Base-by-base conservation (phyloP, 2,797 vertebrate genomes). In the Channa striata region DNA sequence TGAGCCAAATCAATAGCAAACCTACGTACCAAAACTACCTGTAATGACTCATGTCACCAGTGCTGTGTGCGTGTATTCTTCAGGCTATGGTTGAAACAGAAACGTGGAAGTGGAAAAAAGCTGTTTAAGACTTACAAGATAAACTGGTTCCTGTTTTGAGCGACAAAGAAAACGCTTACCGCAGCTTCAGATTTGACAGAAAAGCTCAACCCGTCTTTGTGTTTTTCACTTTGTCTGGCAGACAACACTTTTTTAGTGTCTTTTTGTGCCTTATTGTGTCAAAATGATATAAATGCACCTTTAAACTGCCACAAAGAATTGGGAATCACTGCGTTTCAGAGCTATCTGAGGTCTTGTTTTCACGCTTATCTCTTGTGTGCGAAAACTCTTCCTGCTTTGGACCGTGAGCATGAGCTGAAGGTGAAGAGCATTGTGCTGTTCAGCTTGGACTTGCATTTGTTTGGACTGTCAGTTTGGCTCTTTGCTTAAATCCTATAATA, bases 41-140 rank as follows among this genome's bases (percentile, higher is more conserved):
- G 21, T 4, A 5, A 49, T 40, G 49, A 43, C 5, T 49, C 19
- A 50, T 8, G 16, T 40, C 25, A 19, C 0, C 17, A 59, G 11
- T 5, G 49, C 39, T 16, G 1, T 3, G 3, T 37, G 20, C 14
- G 11, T 21, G 39, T 37, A 59, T 57, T 73, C 72, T 70, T 74
- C 17, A 11, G 50, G 39, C 14, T 47, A 4, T 49, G 77, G 83
- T 60, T 81, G 86, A 88, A 86, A 86, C 81, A 82, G 81, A 84
- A 82, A 86, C 70, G 77, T 70, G 81, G 81, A 86, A 82, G 53
- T 77, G 59, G 62, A 53, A 61, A 13, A 19, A 69, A 78, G 50
- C 34, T 0, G 49, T 68, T 68, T 57, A 64, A 58, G 62, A 79
- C 62, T 56, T 59, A 5, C 33, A 58, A 80, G 76, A 78, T 44